Percentiles rank a stretch among this genome's conserved stretches.
Conservation (phyloP, 2,113 vertebrate species). For the Helogale parvula region DNA sequence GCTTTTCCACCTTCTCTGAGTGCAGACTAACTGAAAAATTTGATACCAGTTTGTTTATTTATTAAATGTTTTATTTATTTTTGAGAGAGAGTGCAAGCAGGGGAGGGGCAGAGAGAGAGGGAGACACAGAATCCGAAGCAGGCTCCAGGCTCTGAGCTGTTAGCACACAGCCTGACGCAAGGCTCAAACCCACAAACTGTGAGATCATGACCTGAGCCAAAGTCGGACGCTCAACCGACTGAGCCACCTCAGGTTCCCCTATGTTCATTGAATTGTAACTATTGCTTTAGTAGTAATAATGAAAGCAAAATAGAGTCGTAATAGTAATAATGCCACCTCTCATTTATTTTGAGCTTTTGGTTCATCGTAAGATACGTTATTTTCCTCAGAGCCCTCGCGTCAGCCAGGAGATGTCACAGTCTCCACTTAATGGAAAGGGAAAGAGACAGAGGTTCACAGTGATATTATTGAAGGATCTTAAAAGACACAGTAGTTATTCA, state of each 20-base stretch:
- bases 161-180: too few species aligned
- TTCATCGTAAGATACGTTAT: background rate
- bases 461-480: background rate
- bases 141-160: too few species aligned
- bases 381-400: background rate
- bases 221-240: too few species aligned
- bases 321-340: background rate
- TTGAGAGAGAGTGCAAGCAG: too few species aligned
- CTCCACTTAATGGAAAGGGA: background rate
- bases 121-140: too few species aligned
- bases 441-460: background rate
- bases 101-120: too few species aligned
- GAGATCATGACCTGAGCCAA: too few species aligned
- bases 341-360: conserved; percentile 3
- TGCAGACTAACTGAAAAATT: background rate
- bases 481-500: background rate
- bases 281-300: background rate
- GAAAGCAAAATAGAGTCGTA: background rate
- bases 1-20: background rate
- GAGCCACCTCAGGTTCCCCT: too few species aligned
- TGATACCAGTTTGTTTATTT: background rate
- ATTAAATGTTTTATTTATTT: too few species aligned
- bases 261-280: background rate
- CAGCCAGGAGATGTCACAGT: background rate
- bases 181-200: too few species aligned